Base-by-base conservation (phyloP, 2,888 invertebrate species). In the Chrysomela aeneicollis region DNA sequence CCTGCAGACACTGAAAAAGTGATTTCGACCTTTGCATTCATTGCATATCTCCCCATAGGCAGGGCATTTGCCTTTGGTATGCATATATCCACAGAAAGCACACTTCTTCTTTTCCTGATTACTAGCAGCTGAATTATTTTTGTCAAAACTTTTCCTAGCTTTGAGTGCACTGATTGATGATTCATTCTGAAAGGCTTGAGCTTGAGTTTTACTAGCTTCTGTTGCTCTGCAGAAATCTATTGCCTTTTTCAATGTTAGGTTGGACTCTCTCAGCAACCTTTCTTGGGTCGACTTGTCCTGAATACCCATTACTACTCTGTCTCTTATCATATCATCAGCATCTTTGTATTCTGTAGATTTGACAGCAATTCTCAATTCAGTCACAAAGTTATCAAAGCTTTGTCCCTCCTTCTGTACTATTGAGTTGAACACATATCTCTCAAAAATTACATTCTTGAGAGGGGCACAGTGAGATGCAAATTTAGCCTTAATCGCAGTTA, bases 401-500 rank as follows among this genome's bases (percentile, higher is more conserved):
- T 76, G 74, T n/a, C 72, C 71, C 57, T 74, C 71, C 47, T 63
- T 68, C 63, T 77, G 76, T 2, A 64, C 59, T 22, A 74, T 71
- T 49, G 64, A 71, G 50, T 74, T 70, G 60, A 77, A 69, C 9
- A 42, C 21, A 59, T 59, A 67, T 35, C 67, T 49, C 26, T 67
- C 64, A 67, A 67, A 67, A 50, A 66, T 67, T 15, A 67, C 63
- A 63, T 68, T 66, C 53, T 55, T 50, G 32, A 58, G 62, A 19
- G 60, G 63, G 18, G 63, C 37, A 59, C 66, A 66, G 49, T 66
- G 63, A 17, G 50, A 26, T 54, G 62, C 59, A 60, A 59, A 59
- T 18, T 59, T 37, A 10, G 37, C 17, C 21, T 55, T 30, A 12
- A 61, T 57, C 37, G 52, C 51, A 17, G 3, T 30, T n/a, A 66